Evolutionary conservation across 2,888 invertebrate genomes (phyloP).

Genomic region (Dendrolimus pini): DNA sequence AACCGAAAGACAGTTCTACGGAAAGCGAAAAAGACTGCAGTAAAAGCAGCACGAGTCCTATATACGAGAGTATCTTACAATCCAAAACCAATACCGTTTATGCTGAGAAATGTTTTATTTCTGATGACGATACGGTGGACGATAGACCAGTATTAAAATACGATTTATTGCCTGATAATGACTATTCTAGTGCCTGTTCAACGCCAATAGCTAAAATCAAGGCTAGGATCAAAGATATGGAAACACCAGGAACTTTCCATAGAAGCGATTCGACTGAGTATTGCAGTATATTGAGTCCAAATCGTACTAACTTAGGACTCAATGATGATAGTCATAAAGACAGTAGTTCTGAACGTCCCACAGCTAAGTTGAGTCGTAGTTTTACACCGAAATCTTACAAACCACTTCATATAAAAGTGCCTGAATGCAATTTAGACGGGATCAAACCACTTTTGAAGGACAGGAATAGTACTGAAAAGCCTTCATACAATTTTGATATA

Average conservation of each 20-base stretch:
- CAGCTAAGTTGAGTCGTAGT: conserved; percentile 55
- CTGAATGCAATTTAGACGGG: conserved; percentile 56
- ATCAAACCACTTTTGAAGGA: conserved; percentile 51
- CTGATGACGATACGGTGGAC: conserved; percentile 35
- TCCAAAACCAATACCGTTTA: conserved; percentile 23
- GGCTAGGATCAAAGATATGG: conserved; percentile 48
- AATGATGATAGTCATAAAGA: conserved; percentile 38
- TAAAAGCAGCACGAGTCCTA: conserved; percentile 38
- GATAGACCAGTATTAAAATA: conserved; percentile 27
- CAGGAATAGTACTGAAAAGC: conserved; percentile 30
- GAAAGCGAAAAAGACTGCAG: conserved; percentile 49
- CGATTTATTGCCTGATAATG: conserved; percentile 40
- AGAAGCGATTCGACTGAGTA: conserved; percentile 70
- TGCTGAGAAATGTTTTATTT: conserved; percentile 39
- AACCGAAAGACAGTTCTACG: conserved; percentile 29
- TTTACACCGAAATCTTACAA: conserved; percentile 69
- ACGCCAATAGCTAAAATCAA: conserved; percentile 56
- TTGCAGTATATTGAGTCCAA: conserved; percentile 65
- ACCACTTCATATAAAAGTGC: conserved; percentile 65
- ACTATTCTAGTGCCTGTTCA: conserved; percentile 56
- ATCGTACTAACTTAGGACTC: conserved; percentile 37
- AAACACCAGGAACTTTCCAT: conserved; percentile 51
- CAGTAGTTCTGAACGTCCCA: conserved; percentile 32
- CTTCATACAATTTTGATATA: conserved; percentile 68
- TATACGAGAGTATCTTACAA: conserved; percentile 49